These are phyloP conservation scores for Ceraclea dissimilis DNA, from an alignment of 2,888 invertebrate genomes.

Conservation along the genomic window DNA sequence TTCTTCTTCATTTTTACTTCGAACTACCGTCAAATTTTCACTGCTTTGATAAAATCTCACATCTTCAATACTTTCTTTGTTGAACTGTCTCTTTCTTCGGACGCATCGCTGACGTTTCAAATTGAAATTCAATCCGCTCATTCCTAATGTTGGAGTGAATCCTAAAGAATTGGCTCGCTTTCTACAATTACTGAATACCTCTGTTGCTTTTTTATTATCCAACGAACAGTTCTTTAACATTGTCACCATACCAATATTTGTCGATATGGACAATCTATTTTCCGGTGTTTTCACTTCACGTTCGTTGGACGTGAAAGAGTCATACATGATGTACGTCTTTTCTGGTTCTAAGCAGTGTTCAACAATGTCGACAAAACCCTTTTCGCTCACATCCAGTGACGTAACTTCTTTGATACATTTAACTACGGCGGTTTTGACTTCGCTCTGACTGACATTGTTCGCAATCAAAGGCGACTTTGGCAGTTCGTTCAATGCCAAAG, in stretches of 20 bases:
- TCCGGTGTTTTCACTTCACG: slow-evolving; percentile 47
- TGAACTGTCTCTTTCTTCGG: slow-evolving; percentile 40
- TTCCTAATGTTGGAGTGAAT: slow-evolving; percentile 39
- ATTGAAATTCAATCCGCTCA: slow-evolving; percentile 34
- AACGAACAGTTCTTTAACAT: slow-evolving; percentile 16
- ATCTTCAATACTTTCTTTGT: slow-evolving; percentile 21
- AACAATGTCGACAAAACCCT: not conserved
- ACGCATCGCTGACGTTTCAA: slow-evolving; percentile 53
- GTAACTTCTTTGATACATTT: slow-evolving; percentile 12
- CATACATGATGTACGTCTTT: slow-evolving; percentile 40
- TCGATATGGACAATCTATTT: slow-evolving; percentile 27
- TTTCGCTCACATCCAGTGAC: not conserved
- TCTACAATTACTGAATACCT: slow-evolving; percentile 12
- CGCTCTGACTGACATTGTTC: not conserved
- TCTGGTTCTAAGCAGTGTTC: slow-evolving; percentile 22
- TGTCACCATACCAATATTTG: slow-evolving; percentile 15
- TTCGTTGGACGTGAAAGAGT: slow-evolving; percentile 45
- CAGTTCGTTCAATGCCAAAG: not conserved
- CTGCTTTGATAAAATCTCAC: not conserved
- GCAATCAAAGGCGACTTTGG: slow-evolving; percentile 3
- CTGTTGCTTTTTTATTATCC: slow-evolving; percentile 1
- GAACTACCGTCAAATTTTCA: slow-evolving; percentile 13
- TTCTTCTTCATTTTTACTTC: slow-evolving; percentile 31
- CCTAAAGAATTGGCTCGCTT: slow-evolving; percentile 31
- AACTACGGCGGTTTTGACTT: slow-evolving; percentile 27